A percentile compares a stretch with the other conserved stretches of the same genome.
Evolutionary conservation across 1,140 invertebrate genomes (phyloP).

Genomic region (Eciton burchellii): DNA sequence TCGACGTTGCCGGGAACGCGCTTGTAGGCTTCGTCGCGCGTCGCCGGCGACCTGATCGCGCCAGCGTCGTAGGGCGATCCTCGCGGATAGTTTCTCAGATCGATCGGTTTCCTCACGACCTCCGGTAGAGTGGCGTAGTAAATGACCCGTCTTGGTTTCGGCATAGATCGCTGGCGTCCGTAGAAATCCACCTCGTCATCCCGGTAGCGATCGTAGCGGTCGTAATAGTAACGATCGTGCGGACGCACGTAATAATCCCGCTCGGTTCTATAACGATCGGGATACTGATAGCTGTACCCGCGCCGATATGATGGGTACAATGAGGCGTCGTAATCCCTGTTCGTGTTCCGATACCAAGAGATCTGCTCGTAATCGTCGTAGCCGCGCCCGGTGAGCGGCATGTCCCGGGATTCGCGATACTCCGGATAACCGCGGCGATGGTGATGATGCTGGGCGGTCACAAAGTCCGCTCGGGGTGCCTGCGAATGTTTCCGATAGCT

Average conservation of each 20-base stretch:
- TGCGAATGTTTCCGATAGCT: slow-evolving; percentile 62
- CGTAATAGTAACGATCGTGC: slow-evolving; percentile 67
- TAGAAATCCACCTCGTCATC: slow-evolving; percentile 78
- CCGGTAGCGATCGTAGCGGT: slow-evolving; percentile 78
- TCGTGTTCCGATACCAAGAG: slow-evolving; percentile 73
- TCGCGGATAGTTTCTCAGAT: slow-evolving; percentile 77
- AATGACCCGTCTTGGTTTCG: slow-evolving; percentile 84
- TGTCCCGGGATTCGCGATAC: slow-evolving; percentile 77
- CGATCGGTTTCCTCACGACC: slow-evolving; percentile 82
- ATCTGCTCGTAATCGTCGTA: slow-evolving; percentile 79
- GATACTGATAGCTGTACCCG: slow-evolving; percentile 70
- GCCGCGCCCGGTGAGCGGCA: slow-evolving; percentile 63
- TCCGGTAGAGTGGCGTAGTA: slow-evolving; percentile 86
- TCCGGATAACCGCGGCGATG: slow-evolving; percentile 71
- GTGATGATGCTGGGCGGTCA: slow-evolving; percentile 77
- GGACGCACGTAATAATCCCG: slow-evolving; percentile 74
- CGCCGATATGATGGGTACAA: slow-evolving; percentile 66
- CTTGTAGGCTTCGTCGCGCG: slow-evolving; percentile 70
- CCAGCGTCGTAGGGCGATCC: slow-evolving; percentile 69
- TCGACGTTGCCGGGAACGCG: slow-evolving; percentile 71
- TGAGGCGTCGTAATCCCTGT: slow-evolving; percentile 75
- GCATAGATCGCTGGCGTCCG: slow-evolving; percentile 74
- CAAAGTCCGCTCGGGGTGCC: slow-evolving; percentile 78
- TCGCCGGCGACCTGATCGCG: slow-evolving; percentile 41
- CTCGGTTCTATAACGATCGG: slow-evolving; percentile 78